A percentile compares a stretch with the other conserved stretches of the same genome.
Evolutionary conservation across 2,113 vertebrate genomes (phyloP).

Genomic region (Tyto alba): DNA sequence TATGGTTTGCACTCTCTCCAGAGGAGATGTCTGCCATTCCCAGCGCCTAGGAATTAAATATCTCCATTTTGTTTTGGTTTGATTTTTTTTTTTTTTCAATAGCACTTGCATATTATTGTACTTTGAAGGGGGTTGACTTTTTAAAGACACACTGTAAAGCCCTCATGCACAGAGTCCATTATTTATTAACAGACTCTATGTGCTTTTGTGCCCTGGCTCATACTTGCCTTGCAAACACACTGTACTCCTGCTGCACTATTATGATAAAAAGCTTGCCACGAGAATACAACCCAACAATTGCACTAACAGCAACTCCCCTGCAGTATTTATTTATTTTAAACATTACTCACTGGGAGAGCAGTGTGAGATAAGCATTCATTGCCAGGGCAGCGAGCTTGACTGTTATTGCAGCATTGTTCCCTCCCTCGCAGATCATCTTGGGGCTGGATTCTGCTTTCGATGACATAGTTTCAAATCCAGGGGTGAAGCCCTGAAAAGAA

Average conservation of each 20-base stretch:
- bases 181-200: constrained; percentile 17
- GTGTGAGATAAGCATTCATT: background rate
- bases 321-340: constrained; percentile 47
- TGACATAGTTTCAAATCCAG: background rate
- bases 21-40: background rate
- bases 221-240: constrained; percentile 4
- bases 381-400: background rate
- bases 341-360: background rate
- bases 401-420: background rate
- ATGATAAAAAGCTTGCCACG: constrained; percentile 12
- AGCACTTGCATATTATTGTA: background rate
- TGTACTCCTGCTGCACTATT: background rate
- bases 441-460: background rate
- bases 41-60: background rate
- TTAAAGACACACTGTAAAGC: background rate
- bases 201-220: background rate
- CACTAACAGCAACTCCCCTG: background rate
- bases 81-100: background rate
- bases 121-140: background rate
- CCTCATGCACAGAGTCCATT: background rate
- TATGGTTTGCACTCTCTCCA: rapidly evolving
- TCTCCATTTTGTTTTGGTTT: background rate
- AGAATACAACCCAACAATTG: constrained; percentile 26
- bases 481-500: background rate
- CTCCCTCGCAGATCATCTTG: background rate